Base-by-base conservation (phyloP, 2,797 vertebrate species). In the Cygnus olor region DNA sequence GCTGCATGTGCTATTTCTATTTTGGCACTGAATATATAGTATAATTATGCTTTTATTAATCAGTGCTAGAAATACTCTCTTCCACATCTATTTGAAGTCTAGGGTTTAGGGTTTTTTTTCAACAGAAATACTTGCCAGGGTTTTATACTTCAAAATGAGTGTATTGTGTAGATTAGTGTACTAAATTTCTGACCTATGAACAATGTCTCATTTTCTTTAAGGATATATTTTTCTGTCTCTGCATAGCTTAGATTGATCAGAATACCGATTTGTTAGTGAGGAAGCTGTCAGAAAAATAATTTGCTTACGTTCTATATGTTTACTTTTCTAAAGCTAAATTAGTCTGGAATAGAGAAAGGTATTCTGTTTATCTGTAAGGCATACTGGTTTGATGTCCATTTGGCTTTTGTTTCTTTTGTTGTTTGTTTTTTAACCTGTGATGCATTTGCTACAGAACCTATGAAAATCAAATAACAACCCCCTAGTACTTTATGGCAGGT, bases 11-110 rank as follows among this genome's bases (percentile, higher is more conserved):
- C 70, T 91, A 88, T 90, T 96, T 94, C 91, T 93, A 18, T 90
- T 90, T 93, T 92, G 56, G 80, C 53, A 81, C 70, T 90, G 86
- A 94, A 74, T 93, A 90, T 89, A 83, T 89, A 80, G 88, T 77
- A 83, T 95, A 96, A 95, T 96, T 90, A 94, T 47, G 65, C 83
- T 95, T 94, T 93, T 95, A 96, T 93, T 97, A 96, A 96, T 93
- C 91, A 92, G 87, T 81, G 63, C 45, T 94, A 70, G 89, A 94
- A 95, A 94, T n/a, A 81, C 57, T 86, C 66, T 88, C 51, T 91
- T 94, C 80, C 89, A 84, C 17, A 60, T 92, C 88, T 85, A 79
- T 90, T 95, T 96, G 34, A 72, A 94, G 38, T 56, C 36, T 63
- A 79, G 56, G 15, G 6, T 65, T 90, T 88, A 60, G 16, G 2